Evolutionary conservation across 2,888 invertebrate species (phyloP).

Genomic region (Alviniconcha strummeri): DNA sequence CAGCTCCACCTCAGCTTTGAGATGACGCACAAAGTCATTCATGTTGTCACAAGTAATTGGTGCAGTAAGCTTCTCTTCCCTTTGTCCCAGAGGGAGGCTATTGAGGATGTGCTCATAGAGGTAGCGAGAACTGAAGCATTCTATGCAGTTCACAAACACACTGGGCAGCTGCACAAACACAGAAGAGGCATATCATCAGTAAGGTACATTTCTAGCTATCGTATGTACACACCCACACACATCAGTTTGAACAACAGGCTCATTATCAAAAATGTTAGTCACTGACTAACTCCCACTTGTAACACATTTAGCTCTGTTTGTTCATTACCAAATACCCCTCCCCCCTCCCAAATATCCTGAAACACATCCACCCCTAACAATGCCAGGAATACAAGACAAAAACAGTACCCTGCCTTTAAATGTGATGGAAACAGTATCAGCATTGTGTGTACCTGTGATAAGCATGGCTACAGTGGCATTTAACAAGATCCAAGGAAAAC

Average conservation of each 20-base stretch:
- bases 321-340: neutral
- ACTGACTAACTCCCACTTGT: neutral
- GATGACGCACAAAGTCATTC: constrained; percentile 69
- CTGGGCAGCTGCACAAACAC: constrained; percentile 64
- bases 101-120: constrained; percentile 85
- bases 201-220: neutral
- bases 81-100: constrained; percentile 74
- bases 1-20: constrained; percentile 40
- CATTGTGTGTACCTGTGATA: no score
- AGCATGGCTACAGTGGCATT: no score
- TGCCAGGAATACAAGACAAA: neutral
- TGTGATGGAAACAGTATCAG: no score
- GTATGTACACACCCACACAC: neutral
- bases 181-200: neutral
- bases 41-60: constrained; percentile 68
- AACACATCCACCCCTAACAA: neutral
- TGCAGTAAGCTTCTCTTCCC: constrained; percentile 33
- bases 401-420: neutral
- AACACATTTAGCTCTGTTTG: neutral
- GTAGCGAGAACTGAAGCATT: constrained; percentile 85
- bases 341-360: neutral
- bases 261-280: no score
- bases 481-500: no score
- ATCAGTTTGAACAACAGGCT: neutral
- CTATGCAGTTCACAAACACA: constrained; percentile 85